Evolutionary conservation across 53 echinoderm and acorn worm genomes (phyloP), one percentile per base, ranked within the genome.

Genomic region (Patiria pectinifera): DNA sequence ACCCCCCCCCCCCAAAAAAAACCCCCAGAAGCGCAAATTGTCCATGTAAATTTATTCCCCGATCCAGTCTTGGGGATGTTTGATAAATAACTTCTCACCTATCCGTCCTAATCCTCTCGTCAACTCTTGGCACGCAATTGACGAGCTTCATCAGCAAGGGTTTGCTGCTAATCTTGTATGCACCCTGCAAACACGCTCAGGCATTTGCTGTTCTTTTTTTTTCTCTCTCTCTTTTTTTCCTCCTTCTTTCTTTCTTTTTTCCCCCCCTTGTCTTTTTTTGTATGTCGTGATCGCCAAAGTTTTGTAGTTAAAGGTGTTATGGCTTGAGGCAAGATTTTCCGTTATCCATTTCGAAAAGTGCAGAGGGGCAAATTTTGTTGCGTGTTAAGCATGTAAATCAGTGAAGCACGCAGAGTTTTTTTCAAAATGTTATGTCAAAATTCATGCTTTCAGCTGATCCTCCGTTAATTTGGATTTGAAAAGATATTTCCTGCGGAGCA

Each of bases 11-110:
- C 24, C 21, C 21, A 10, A 74, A 74, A 74, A n/a, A 74, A 23
- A 53, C 5, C 8, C 49, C 12, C 66, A 66, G 66, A n/a, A 74
- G 74, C 24, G 19, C 24, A 74, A 74, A 24, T 21, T 74, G 74
- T 74, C 69, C 74, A 74, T 74, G 74, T 74, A 74, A 74, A 74
- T 74, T n/a, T 74, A 74, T 74, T 74, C 74, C 15, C 6, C 1
- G 46, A 5, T 45, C 14, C 49, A 86, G 72, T 72, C 26, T 74
- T 24, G 11, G 15, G 11, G 3, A 11, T 49, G 2, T 11, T 75
- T 16, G 71, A 49, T 71, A 47, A 90, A 90, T 90, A 81, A 66
- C 90, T 90, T 81, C 90, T 69, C 81, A 90, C 90, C 90, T 48
- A 47, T 22, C 59, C 43, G 62, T 26, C 78, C 71, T 77, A 78